Evolutionary conservation across 2,888 invertebrate genomes (phyloP), one percentile per base, ranked within the genome.

Genomic region (Cantharis rustica): DNA sequence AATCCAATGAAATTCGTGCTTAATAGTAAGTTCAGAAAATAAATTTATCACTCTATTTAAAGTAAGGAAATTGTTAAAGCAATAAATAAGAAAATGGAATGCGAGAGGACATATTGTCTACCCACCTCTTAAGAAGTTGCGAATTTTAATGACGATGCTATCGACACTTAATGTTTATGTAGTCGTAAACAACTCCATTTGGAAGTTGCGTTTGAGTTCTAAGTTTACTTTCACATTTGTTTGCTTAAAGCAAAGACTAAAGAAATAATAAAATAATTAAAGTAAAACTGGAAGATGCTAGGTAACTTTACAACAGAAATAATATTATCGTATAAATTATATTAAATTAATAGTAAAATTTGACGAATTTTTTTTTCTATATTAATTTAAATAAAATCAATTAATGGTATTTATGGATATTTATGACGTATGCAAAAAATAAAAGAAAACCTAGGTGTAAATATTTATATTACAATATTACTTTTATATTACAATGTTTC

Each of bases 91-190:
- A 64, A 70, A 75, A 71, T 70, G 64, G 71, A 31, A 71, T 75
- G 69, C 68, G 23, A 75, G 75, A 26, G 31, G 75, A 72, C 75
- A 69, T 72, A 75, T 75, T 75, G 72, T 47, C 47, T 47, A 47
- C 47, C 47, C 47, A 47, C 75, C 72, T 75, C 69, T 72, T 68
- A 75, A 62, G 75, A 71, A 70, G 61, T 69, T 70, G 64, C 75
- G 75, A 74, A 77, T 71, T 74, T 69, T 77, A 74, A 73, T 77
- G 70, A 71, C 69, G 74, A 73, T 66, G 68, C 73, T 73, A 71
- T 77, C 74, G 70, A 71, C 69, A 71, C 69, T 77, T 77, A 74
- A 71, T 77, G 77, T 77, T 73, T 77, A 77, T 74, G 69, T 71
- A 69, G 73, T 47, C 70, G 74, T 77, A 74, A 77, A 77, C 72